phyloP scores from a whole-genome alignment of 1,140 invertebrate genomes.

The Zophobas atratus region DNA sequence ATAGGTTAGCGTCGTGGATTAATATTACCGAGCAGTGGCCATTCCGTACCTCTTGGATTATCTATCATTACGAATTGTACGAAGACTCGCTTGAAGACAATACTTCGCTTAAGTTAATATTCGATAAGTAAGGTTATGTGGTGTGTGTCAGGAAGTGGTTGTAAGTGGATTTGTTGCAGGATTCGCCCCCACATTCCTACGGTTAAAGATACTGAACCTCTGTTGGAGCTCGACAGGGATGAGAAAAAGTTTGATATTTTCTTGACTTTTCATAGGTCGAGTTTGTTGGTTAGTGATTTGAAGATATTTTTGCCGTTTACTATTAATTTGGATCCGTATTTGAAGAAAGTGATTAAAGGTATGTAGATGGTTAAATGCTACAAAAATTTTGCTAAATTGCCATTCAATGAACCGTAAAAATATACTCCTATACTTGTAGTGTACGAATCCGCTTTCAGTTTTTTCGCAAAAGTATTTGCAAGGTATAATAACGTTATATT shows the following conservation, averaged over 20 bases:
- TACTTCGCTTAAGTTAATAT: constrained; percentile 88
- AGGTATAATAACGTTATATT: no score
- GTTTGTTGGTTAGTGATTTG: constrained; percentile 87
- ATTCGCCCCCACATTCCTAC: constrained; percentile 85
- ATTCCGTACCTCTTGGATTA: constrained; percentile 97
- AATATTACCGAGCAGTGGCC: constrained; percentile 99
- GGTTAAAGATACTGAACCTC: constrained; percentile 89
- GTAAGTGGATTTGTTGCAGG: constrained; percentile 68
- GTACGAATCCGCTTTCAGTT: no score
- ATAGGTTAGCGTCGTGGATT: constrained; percentile 96
- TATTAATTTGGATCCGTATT: constrained; percentile 96
- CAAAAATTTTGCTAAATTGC: no score
- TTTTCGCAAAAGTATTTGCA: no score
- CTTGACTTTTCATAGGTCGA: constrained; percentile 87
- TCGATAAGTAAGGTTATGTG: constrained; percentile 85
- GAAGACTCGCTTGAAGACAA: constrained; percentile 91
- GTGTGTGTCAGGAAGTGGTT: not conserved
- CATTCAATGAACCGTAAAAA: no score
- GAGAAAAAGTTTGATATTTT: constrained; percentile 96
- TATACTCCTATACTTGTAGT: no score
- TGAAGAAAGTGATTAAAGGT: constrained; percentile 96
- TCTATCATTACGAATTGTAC: constrained; percentile 91
- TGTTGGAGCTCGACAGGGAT: constrained; percentile 93
- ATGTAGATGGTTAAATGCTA: constrained; percentile 30
- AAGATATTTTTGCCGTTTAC: constrained; percentile 97